phyloP scores from a whole-genome alignment of 2,113 vertebrate genomes.

The Centropus unirufus region DNA sequence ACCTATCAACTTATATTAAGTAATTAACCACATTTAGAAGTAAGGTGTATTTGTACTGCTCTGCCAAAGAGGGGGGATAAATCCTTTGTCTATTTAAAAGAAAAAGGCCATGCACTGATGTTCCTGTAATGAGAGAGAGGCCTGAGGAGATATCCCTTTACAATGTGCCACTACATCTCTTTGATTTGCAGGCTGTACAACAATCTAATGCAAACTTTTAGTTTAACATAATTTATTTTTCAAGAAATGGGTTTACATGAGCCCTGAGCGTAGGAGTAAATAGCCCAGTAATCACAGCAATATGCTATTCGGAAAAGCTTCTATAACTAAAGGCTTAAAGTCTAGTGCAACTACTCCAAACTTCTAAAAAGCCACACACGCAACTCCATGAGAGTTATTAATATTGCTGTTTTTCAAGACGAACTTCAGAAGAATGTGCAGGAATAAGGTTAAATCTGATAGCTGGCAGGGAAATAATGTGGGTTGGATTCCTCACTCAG shows the following conservation, averaged over 20 bases:
- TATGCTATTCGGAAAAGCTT: not conserved
- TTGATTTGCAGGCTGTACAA: not conserved
- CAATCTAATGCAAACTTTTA: not conserved
- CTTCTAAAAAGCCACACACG: not conserved
- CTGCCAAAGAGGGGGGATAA: not conserved
- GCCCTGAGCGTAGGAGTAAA: not conserved
- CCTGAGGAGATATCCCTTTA: not conserved
- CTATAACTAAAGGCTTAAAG: not conserved
- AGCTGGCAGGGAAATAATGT: not conserved
- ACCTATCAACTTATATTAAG: not conserved
- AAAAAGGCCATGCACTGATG: not conserved
- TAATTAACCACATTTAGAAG: not conserved
- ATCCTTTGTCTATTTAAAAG: not conserved
- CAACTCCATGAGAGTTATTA: not conserved
- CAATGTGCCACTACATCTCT: not conserved
- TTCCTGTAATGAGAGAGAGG: not conserved
- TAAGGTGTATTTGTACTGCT: not conserved
- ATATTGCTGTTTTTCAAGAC: not conserved
- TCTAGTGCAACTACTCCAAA: not conserved
- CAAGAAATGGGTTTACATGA: not conserved
- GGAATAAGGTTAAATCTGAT: conserved; percentile 7
- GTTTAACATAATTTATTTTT: not conserved
- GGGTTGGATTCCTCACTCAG: not conserved
- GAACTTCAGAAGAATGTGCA: not conserved
- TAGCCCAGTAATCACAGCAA: not conserved